Evolutionary conservation across 2,797 vertebrate genomes (phyloP).

Genomic region (Hapalemur alaotrensis): DNA sequence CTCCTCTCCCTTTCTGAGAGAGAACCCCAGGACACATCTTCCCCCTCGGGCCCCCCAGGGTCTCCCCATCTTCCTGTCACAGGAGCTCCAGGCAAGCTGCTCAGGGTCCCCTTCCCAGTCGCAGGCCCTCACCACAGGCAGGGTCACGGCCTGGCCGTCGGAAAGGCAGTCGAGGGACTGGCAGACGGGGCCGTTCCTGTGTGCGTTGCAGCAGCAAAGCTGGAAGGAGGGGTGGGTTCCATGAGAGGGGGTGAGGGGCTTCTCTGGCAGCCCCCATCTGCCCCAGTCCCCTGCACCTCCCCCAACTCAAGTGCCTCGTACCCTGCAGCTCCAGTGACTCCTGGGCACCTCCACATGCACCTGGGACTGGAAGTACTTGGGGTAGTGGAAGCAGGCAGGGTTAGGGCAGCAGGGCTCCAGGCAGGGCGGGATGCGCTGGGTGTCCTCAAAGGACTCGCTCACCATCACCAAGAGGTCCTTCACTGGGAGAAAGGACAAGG

Average conservation of each 20-base stretch:
- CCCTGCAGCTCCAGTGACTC: constrained; percentile 46
- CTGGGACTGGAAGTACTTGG: constrained; percentile 80
- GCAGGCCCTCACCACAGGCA: constrained; percentile 81
- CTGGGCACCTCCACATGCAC: constrained; percentile 25
- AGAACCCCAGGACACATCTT: fast-evolving
- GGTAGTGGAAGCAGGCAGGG: constrained; percentile 85
- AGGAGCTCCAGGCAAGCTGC: neutral
- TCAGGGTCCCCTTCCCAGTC: neutral
- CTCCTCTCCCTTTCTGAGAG: neutral
- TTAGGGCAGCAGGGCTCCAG: neutral
- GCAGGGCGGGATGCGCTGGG: constrained; percentile 58
- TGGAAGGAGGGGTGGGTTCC: neutral
- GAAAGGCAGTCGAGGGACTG: constrained; percentile 76
- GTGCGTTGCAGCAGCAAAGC: constrained; percentile 43
- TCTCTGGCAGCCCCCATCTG: neutral
- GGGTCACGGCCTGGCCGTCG: constrained; percentile 56
- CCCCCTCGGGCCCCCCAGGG: too few species aligned
- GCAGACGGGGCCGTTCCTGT: neutral
- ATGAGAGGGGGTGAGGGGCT: neutral
- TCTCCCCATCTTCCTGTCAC: neutral
- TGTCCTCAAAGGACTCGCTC: constrained; percentile 87
- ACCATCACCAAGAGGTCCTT: constrained; percentile 85
- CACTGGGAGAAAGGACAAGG: constrained; percentile 68
- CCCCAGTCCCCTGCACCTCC: fast-evolving
- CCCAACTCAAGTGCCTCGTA: neutral